Conservation (phyloP, 2,797 vertebrate genomes). For the Pipistrellus kuhlii region DNA sequence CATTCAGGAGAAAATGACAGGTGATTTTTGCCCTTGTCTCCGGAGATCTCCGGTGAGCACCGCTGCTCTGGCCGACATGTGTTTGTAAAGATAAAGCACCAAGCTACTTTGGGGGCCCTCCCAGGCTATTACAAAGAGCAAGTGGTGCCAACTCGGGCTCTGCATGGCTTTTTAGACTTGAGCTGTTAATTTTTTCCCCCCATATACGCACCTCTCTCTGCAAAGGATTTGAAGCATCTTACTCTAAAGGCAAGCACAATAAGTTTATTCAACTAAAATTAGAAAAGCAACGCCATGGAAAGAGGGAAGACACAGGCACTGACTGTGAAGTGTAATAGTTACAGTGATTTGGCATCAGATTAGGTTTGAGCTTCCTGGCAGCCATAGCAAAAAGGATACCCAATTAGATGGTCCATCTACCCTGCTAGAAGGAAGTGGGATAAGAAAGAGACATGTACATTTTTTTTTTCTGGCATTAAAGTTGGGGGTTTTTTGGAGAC, state of each 20-base stretch:
- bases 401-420: not conserved
- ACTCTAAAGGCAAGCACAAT: slow-evolving; percentile 65
- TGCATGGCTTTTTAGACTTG: slow-evolving; percentile 69
- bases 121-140: not conserved
- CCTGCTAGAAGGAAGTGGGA: not conserved
- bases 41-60: not conserved
- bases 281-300: slow-evolving; percentile 62
- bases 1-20: slow-evolving; percentile 60
- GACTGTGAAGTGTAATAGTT: not conserved
- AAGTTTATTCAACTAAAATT: slow-evolving; percentile 70
- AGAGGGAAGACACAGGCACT: slow-evolving; percentile 52
- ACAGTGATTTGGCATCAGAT: slow-evolving; percentile 34
- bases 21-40: slow-evolving; percentile 21
- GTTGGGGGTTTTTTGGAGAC: not conserved
- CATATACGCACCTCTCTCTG: slow-evolving; percentile 66
- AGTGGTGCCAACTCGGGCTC: slow-evolving; percentile 53
- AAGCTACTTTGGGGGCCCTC: slow-evolving; percentile 4
- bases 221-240: slow-evolving; percentile 74
- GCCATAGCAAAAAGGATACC: slow-evolving; percentile 57
- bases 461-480: not conserved
- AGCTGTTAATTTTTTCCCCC: slow-evolving; percentile 65
- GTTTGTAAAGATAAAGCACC: slow-evolving; percentile 67
- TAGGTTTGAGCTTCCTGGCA: slow-evolving; percentile 72
- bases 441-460: not conserved
- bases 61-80: not conserved